These are phyloP conservation scores for Tipula lateralis DNA, from an alignment of 2,888 invertebrate species.

Conservation along the genomic window DNA sequence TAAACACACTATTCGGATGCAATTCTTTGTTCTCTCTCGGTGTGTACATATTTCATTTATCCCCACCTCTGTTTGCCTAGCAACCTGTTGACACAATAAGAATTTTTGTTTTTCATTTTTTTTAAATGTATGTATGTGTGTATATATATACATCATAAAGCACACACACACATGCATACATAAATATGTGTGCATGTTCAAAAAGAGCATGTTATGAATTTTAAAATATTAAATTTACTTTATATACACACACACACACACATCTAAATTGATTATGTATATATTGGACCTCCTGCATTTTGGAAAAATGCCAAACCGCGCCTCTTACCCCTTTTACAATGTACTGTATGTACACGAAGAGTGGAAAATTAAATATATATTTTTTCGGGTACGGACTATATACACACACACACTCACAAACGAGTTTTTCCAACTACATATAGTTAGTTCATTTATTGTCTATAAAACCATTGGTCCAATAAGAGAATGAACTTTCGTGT, in stretches of 20 bases:
- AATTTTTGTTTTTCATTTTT: not conserved
- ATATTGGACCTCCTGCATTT: conserved; percentile 27
- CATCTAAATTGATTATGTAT: not conserved
- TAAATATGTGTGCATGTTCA: conserved; percentile 3
- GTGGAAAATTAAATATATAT: conserved; percentile 13
- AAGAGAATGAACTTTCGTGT: not conserved
- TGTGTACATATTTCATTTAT: not conserved
- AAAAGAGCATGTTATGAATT: not conserved
- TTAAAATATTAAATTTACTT: not conserved
- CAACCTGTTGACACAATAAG: conserved; percentile 14
- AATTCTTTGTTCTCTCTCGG: not conserved
- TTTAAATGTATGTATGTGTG: not conserved
- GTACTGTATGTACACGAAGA: not conserved
- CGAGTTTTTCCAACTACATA: not conserved
- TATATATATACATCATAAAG: not conserved
- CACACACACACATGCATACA: not conserved
- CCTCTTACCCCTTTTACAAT: conserved; percentile 26
- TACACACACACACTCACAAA: not conserved
- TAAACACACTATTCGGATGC: not conserved
- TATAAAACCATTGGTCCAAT: conserved; percentile 19
- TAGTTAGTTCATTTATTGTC: not conserved
- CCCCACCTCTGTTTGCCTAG: conserved; percentile 25
- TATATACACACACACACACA: not conserved
- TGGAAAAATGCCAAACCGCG: conserved; percentile 29
- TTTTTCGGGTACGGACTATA: not conserved